A percentile compares a stretch with the other conserved stretches of the same genome.
Evolutionary conservation across 2,888 invertebrate species (phyloP).

Genomic region (Agrotis ipsilon): DNA sequence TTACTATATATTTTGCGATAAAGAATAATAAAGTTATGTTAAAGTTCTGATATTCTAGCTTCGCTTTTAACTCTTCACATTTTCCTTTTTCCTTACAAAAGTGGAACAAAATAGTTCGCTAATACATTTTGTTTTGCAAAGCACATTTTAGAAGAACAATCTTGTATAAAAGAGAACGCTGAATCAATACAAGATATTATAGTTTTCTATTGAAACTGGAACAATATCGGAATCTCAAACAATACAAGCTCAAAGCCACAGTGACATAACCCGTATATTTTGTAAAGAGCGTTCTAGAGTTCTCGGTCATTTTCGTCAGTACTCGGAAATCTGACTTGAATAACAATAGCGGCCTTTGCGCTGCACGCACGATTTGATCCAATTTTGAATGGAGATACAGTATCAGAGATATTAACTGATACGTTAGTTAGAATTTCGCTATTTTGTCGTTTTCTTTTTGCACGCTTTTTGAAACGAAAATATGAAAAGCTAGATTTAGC

Average conservation of each 20-base stretch:
- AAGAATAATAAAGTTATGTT: not conserved
- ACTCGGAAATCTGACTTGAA: conserved; percentile 67
- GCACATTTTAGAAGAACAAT: not conserved
- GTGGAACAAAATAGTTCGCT: not conserved
- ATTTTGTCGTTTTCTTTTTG: too few species aligned
- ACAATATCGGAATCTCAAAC: conserved; percentile 22
- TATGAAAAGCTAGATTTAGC: too few species aligned
- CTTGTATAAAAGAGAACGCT: not conserved
- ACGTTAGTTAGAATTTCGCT: too few species aligned
- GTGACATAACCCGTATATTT: conserved; percentile 18
- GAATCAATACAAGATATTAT: conserved; percentile 10
- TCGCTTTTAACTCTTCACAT: conserved; percentile 7
- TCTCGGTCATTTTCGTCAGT: conserved; percentile 62
- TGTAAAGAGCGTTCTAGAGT: conserved; percentile 39
- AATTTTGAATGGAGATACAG: conserved; percentile 60
- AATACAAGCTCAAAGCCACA: not conserved
- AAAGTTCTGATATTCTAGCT: conserved; percentile 19
- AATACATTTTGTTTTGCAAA: conserved; percentile 10
- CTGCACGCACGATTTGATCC: conserved; percentile 66
- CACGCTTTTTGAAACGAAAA: too few species aligned
- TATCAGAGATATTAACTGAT: conserved; percentile 43
- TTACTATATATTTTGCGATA: not conserved
- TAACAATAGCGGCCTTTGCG: conserved; percentile 67
- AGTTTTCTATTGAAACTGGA: conserved; percentile 8
- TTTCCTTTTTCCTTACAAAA: conserved; percentile 6